Percentiles rank a stretch among this genome's conserved stretches.
Evolutionary conservation across 2,797 vertebrate genomes (phyloP).

Genomic region (Smutsia gigantea): DNA sequence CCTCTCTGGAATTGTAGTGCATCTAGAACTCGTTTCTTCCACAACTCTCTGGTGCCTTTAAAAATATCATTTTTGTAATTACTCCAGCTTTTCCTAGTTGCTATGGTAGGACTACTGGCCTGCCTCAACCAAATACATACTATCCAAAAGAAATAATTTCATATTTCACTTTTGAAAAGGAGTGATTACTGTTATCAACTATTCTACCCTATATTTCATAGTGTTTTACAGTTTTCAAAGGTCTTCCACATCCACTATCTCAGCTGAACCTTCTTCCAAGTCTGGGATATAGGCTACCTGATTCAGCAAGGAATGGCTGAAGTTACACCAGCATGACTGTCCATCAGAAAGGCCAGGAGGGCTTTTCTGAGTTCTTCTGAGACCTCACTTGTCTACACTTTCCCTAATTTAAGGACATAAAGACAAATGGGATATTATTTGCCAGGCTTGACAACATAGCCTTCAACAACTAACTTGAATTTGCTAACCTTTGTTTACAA

Average conservation of each 20-base stretch:
- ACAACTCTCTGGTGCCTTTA: neutral
- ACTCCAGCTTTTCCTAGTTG: neutral
- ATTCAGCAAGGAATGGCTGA: neutral
- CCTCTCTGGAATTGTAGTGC: neutral
- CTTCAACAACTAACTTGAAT: neutral
- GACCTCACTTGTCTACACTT: neutral
- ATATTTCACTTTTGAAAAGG: constrained; percentile 10
- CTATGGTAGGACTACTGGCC: neutral
- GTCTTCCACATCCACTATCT: neutral
- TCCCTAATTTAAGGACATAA: constrained; percentile 13
- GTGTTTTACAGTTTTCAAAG: neutral
- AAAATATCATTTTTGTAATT: neutral
- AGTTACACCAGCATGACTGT: neutral
- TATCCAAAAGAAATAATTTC: neutral
- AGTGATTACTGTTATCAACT: neutral
- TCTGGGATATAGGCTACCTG: neutral
- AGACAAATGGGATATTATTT: neutral
- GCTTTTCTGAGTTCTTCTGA: neutral
- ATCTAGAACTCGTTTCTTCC: constrained; percentile 4
- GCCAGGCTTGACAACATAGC: neutral
- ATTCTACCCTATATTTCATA: neutral
- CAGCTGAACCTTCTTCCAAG: neutral
- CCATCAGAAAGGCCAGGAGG: neutral
- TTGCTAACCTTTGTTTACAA: neutral
- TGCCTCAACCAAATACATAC: neutral